Evolutionary conservation across 2,113 vertebrate species (phyloP), one percentile per base, ranked within the genome.

Genomic region (Microcebus jonahi): DNA sequence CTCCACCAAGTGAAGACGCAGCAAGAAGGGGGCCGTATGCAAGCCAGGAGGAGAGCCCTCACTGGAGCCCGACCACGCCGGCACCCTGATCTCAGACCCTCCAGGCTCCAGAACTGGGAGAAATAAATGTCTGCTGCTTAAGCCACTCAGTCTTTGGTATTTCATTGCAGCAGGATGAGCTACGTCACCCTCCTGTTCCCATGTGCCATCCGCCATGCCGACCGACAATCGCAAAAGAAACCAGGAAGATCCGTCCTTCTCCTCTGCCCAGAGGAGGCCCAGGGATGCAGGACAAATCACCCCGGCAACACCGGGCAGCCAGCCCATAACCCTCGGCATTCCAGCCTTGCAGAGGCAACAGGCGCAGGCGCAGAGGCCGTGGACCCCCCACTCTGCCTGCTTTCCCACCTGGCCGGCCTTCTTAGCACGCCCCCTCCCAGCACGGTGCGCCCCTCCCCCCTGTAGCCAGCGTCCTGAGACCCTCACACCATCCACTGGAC

Each of bases 11-110:
- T 23, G 71, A 57, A 18, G 68, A 65, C 68, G 36, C 29, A 75
- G 21, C 15, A 5, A 75, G 45, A 31, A 57, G 42, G 17, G 8
- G 1, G 18, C 65, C 29, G 1, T n/a, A 5, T 36, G 65, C 45
- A 67, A 31, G 45, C 23, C 20, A 27, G 34, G 45, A 63, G 45
- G 53, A 57, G 31, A 79, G 61, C 17, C 61, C 25, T 18, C 70
- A 4, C 27, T 11, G 20, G n/a, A 20, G 25, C 8, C 73, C 31
- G 14, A 29, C 15, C 45, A 9, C 1, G 0, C 45, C 18, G 11
- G 63, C 17, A 36, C 18, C 57, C 25, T 23, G 67, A n/a, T 23
- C 39, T 23, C 5, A 4, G 34, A 11, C 50, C 3, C 9, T 45
- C 27, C 29, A 63, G 42, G 14, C 50, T 25, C 84, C 8, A 20